Conservation (phyloP, 2,888 invertebrate species). For the Andrena marginata region DNA sequence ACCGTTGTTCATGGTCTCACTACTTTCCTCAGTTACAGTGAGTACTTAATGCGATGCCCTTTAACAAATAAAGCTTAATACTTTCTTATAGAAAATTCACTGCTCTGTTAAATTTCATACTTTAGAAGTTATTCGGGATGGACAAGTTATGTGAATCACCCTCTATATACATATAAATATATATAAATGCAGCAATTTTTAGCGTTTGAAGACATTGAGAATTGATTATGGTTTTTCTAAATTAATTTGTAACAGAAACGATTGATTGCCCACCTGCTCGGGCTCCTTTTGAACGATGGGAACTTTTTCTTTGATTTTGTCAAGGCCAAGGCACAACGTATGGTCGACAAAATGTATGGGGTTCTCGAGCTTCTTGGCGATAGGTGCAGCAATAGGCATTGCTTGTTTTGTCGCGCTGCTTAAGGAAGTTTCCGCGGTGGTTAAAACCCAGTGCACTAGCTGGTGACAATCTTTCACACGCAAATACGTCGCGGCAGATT, state of each 20-base stretch:
- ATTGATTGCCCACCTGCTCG: constrained; percentile 74
- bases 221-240: background rate
- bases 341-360: constrained; percentile 88
- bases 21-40: no score
- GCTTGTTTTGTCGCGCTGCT: constrained; percentile 85
- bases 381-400: constrained; percentile 87
- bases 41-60: no score
- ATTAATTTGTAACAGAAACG: background rate
- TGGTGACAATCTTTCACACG: constrained; percentile 79
- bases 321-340: constrained; percentile 89
- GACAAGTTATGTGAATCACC: no score
- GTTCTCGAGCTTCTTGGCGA: constrained; percentile 86
- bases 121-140: no score
- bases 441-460: constrained; percentile 87
- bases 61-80: no score
- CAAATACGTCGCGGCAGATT: constrained; percentile 78
- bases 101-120: no score
- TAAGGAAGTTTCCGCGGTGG: constrained; percentile 87
- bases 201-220: background rate
- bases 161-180: no score
- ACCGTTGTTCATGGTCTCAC: no score
- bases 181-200: background rate
- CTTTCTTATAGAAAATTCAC: no score
- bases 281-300: constrained; percentile 90
- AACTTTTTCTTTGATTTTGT: constrained; percentile 88